Evolutionary conservation across 1,140 invertebrate species (phyloP).

Genomic region (Nasonia giraulti): DNA sequence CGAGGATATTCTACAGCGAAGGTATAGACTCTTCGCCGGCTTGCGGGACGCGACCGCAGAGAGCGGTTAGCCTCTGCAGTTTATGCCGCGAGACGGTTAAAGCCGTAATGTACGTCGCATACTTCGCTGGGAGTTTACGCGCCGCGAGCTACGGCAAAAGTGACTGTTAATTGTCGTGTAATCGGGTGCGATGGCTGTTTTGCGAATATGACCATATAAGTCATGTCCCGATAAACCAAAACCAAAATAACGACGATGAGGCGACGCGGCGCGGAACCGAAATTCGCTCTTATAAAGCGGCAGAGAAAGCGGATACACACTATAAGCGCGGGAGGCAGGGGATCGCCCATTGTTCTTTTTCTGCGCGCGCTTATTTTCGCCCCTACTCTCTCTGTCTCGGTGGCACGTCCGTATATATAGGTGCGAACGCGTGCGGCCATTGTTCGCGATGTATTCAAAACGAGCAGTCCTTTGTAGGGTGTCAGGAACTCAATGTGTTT

Average conservation of each 20-base stretch:
- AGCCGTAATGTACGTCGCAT: background rate
- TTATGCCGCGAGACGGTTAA: constrained; percentile 33
- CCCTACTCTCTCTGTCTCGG: constrained; percentile 24
- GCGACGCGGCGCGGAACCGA: constrained; percentile 47
- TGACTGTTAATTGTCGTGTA: constrained; percentile 23
- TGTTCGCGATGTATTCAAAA: constrained; percentile 64
- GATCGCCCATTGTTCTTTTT: constrained; percentile 63
- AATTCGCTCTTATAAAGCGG: constrained; percentile 51
- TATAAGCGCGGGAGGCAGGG: constrained; percentile 48
- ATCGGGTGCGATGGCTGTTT: background rate
- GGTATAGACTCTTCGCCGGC: constrained; percentile 11
- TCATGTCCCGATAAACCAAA: background rate
- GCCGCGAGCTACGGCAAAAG: background rate
- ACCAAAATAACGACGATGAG: background rate
- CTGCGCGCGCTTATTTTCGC: constrained; percentile 58
- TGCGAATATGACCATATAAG: background rate
- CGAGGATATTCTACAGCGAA: constrained; percentile 37
- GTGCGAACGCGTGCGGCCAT: constrained; percentile 54
- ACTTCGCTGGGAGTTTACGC: background rate
- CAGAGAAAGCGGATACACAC: constrained; percentile 4
- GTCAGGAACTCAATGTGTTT: constrained; percentile 59
- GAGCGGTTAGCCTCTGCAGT: constrained; percentile 41
- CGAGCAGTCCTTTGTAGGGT: constrained; percentile 60
- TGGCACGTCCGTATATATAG: constrained; percentile 55
- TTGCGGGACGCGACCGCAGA: background rate